A percentile compares a stretch with the other conserved stretches of the same genome.
Evolutionary conservation across 2,797 vertebrate genomes (phyloP).

Genomic region (Neosalanx taihuensis): DNA sequence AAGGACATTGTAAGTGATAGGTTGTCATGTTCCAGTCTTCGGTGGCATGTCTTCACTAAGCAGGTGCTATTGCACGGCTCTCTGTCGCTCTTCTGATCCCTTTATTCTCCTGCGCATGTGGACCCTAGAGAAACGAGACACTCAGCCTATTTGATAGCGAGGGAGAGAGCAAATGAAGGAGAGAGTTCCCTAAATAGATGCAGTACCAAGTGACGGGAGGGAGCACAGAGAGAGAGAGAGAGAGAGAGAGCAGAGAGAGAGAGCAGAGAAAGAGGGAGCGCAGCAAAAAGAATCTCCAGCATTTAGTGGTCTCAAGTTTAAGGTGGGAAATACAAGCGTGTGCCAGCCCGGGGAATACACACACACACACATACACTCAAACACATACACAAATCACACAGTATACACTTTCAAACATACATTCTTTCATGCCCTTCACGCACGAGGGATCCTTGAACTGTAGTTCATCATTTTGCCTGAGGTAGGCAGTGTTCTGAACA

Average conservation of each 20-base stretch:
- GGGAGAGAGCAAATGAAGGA: constrained; percentile 49
- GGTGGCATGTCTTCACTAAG: constrained; percentile 13
- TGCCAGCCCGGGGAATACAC: background rate
- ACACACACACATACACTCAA: background rate
- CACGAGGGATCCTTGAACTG: too few relatives aligned
- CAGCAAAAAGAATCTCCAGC: constrained; percentile 53
- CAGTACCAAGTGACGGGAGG: constrained; percentile 48
- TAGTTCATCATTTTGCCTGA: too few relatives aligned
- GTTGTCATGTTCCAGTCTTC: constrained; percentile 18
- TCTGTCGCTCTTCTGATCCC: constrained; percentile 15
- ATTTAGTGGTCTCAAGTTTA: constrained; percentile 60
- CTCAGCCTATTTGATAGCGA: constrained; percentile 47
- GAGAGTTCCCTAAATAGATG: constrained; percentile 68
- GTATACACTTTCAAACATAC: constrained; percentile 2
- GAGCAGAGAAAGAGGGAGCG: constrained; percentile 15
- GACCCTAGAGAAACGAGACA: constrained; percentile 35
- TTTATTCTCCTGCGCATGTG: constrained; percentile 14
- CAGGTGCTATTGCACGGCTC: constrained; percentile 23
- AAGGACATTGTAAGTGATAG: constrained; percentile 20
- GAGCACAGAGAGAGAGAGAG: background rate
- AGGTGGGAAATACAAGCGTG: constrained; percentile 22
- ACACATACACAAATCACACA: background rate
- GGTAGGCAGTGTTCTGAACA: too few relatives aligned
- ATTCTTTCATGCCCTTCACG: background rate
- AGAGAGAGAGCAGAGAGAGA: background rate